Conservation (phyloP, 2,797 vertebrate species). For the Catharus ustulatus region DNA sequence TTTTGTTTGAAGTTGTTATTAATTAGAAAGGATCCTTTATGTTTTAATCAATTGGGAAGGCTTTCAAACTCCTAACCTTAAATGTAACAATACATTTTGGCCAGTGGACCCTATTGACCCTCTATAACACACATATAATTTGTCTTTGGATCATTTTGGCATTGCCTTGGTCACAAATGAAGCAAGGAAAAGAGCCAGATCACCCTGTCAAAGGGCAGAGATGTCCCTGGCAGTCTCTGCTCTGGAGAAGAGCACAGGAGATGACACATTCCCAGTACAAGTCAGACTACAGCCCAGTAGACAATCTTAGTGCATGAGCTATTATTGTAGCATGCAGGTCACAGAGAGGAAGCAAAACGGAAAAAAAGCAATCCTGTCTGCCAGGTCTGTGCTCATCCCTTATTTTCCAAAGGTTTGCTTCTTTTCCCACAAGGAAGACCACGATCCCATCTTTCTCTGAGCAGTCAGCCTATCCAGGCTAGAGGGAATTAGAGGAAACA, state of each 20-base stretch:
- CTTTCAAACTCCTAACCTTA: slow-evolving; percentile 6
- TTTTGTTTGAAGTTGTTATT: neutral
- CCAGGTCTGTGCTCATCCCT: neutral
- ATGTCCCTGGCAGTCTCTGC: neutral
- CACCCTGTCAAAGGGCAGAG: neutral
- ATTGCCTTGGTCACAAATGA: neutral
- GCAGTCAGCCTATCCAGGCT: neutral
- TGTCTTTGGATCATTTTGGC: neutral
- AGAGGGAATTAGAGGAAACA: neutral
- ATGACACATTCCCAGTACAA: neutral
- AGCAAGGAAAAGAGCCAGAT: neutral
- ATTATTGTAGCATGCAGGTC: neutral
- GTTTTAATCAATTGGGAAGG: neutral
- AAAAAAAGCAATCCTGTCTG: neutral
- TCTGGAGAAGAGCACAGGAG: neutral
- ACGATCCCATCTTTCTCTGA: neutral
- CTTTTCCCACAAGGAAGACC: neutral
- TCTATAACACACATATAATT: neutral
- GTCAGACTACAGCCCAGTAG: neutral
- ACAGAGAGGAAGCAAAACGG: neutral
- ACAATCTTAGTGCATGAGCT: neutral
- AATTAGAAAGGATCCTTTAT: neutral
- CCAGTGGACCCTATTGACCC: neutral
- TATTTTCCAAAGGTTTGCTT: neutral
- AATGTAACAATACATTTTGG: neutral